Evolutionary conservation across 2,113 vertebrate genomes (phyloP).

Genomic region (Panthera uncia): DNA sequence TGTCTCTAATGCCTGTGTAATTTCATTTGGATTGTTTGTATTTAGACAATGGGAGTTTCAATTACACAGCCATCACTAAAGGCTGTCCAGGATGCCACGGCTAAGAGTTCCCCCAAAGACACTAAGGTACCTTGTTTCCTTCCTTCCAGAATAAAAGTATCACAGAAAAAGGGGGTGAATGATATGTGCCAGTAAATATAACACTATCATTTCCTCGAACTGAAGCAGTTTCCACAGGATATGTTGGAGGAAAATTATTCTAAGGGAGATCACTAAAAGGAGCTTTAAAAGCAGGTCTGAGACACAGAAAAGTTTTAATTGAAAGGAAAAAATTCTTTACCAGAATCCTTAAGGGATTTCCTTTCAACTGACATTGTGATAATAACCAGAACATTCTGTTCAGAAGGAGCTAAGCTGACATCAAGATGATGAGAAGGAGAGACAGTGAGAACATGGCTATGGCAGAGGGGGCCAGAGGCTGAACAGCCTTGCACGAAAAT

Average conservation of each 20-base stretch:
- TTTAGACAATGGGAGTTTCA: background rate
- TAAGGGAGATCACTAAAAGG: background rate
- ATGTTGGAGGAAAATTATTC: background rate
- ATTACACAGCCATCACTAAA: background rate
- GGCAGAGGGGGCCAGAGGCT: background rate
- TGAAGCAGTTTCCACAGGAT: background rate
- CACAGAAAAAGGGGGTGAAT: background rate
- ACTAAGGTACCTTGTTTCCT: background rate
- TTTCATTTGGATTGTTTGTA: background rate
- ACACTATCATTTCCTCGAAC: background rate
- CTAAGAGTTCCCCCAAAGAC: background rate
- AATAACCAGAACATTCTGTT: background rate
- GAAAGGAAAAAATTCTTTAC: background rate
- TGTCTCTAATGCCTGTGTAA: background rate
- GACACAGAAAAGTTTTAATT: background rate
- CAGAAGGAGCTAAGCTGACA: background rate
- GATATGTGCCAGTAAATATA: background rate
- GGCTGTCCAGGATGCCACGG: background rate
- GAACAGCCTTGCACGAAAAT: background rate
- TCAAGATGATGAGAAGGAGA: background rate
- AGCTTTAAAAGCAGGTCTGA: slow-evolving; percentile 25
- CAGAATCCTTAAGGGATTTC: slow-evolving; percentile 30
- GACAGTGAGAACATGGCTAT: background rate
- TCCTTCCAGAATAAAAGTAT: background rate
- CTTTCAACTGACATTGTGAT: background rate